Evolutionary conservation across 2,797 vertebrate species (phyloP).

Genomic region (Catharus ustulatus): DNA sequence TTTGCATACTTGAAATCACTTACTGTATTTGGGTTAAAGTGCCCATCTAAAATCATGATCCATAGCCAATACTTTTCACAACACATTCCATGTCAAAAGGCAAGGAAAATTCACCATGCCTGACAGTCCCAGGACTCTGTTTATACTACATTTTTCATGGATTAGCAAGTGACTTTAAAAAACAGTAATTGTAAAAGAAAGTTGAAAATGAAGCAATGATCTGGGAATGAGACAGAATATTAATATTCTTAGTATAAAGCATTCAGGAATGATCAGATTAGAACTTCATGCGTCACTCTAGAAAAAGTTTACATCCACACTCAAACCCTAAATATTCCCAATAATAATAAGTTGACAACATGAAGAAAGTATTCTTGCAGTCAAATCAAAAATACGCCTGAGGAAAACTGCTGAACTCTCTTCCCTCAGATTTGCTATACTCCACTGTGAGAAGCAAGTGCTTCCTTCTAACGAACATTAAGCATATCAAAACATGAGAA

Average conservation of each 20-base stretch:
- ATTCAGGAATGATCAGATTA: not conserved
- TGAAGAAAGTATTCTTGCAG: conserved; percentile 29
- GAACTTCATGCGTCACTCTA: not conserved
- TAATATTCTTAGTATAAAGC: not conserved
- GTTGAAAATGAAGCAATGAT: not conserved
- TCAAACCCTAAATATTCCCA: not conserved
- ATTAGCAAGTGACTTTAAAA: conserved; percentile 3
- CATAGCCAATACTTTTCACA: not conserved
- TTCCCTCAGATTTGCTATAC: conserved; percentile 34
- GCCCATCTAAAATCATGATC: conserved; percentile 1
- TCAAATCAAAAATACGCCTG: conserved; percentile 56
- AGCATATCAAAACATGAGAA: conserved; percentile 45
- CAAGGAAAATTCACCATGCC: not conserved
- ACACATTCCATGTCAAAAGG: not conserved
- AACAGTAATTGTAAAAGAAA: not conserved
- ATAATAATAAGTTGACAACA: not conserved
- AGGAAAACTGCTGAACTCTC: conserved; percentile 49
- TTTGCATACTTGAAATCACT: not conserved
- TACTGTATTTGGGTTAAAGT: not conserved
- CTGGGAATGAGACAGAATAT: not conserved
- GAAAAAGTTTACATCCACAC: not conserved
- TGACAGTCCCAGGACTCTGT: not conserved
- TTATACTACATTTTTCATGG: conserved; percentile 19
- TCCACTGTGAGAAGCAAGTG: conserved; percentile 68
- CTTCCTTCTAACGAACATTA: conserved; percentile 67